A percentile compares a stretch with the other conserved stretches of the same genome.
phyloP scores from a whole-genome alignment of 1,140 invertebrate genomes.

The Eriosoma lanigerum region DNA sequence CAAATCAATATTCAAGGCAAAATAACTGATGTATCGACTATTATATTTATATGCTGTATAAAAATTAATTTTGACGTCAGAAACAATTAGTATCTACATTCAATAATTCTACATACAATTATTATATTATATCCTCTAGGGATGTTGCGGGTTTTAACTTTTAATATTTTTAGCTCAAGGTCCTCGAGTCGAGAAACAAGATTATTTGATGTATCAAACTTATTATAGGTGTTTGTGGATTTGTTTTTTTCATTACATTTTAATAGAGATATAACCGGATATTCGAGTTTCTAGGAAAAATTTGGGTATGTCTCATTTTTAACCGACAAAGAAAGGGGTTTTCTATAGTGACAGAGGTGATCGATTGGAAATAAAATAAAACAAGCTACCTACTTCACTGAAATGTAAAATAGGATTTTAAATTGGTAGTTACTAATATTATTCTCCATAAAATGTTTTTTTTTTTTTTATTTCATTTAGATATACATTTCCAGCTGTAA shows the following conservation, averaged over 20 bases:
- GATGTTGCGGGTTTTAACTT: not conserved
- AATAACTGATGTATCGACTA: too few relatives aligned
- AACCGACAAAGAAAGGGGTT: not conserved
- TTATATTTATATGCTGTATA: too few relatives aligned
- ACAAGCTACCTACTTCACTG: not conserved
- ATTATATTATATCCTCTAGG: too few relatives aligned
- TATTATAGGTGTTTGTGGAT: not conserved
- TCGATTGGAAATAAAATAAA: conserved; percentile 30
- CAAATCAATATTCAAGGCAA: too few relatives aligned
- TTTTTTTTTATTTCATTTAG: not conserved
- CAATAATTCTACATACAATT: too few relatives aligned
- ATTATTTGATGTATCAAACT: not conserved
- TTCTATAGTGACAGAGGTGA: conserved; percentile 2
- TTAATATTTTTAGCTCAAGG: not conserved
- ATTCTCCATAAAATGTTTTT: not conserved
- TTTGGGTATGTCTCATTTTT: not conserved
- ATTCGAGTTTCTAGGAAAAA: conserved; percentile 22
- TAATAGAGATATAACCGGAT: not conserved
- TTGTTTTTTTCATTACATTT: not conserved
- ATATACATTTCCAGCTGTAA: not conserved
- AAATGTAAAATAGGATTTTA: not conserved
- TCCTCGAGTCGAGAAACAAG: too few relatives aligned
- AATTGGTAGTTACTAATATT: not conserved
- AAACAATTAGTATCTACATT: too few relatives aligned
- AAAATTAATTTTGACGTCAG: not conserved